Percentiles rank a stretch among this genome's conserved stretches.
phyloP scores from a whole-genome alignment of 1,140 invertebrate genomes.

The Bombus superbus region DNA sequence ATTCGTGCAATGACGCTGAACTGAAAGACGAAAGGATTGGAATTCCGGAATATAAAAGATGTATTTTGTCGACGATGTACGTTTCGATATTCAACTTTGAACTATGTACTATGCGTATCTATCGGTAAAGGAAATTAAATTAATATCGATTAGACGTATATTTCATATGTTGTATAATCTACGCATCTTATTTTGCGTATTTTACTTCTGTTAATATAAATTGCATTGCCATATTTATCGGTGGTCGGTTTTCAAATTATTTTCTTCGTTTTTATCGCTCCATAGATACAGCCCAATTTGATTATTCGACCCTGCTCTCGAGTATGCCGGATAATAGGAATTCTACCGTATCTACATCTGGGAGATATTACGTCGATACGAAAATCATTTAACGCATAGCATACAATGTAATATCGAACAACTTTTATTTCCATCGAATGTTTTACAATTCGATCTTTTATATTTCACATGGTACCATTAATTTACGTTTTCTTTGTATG shows the following conservation, averaged over 20 bases:
- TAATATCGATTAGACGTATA: too few species aligned
- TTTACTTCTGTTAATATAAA: neutral
- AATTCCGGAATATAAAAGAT: too few species aligned
- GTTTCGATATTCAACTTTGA: too few species aligned
- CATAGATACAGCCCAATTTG: neutral
- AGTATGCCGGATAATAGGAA: neutral
- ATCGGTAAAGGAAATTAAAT: too few species aligned
- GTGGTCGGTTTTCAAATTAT: neutral
- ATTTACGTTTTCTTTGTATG: neutral
- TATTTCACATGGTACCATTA: neutral
- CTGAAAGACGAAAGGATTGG: too few species aligned
- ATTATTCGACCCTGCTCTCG: neutral
- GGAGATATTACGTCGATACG: too few species aligned
- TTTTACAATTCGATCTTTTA: neutral
- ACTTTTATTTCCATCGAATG: neutral
- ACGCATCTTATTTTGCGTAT: too few species aligned
- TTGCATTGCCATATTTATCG: neutral
- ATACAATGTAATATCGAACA: neutral
- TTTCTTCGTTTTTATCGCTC: neutral
- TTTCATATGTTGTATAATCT: too few species aligned
- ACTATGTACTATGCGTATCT: too few species aligned
- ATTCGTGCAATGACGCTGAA: too few species aligned
- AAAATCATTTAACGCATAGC: neutral
- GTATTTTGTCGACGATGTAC: too few species aligned
- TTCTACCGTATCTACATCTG: neutral